These are phyloP conservation scores for Pentalonia nigronervosa DNA, from an alignment of 1,140 invertebrate genomes.

Conservation along the genomic window DNA sequence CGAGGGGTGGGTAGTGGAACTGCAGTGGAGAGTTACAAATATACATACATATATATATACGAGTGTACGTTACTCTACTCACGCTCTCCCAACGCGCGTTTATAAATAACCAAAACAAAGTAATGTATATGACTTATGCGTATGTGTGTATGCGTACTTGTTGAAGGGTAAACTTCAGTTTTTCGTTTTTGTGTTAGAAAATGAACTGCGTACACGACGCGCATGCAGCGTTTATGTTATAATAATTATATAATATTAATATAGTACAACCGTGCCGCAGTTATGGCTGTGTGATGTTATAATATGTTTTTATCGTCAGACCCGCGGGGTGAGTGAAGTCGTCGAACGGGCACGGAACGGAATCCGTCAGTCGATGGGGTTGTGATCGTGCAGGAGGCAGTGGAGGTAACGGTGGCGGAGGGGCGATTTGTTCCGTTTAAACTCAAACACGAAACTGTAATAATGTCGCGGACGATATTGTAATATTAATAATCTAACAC, in stretches of 20 bases:
- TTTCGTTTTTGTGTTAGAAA: constrained; percentile 31
- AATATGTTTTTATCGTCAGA: background rate
- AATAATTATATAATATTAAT: background rate
- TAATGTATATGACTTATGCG: background rate
- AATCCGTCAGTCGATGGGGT: background rate
- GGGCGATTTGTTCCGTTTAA: constrained; percentile 14
- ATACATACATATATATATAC: background rate
- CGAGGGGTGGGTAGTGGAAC: background rate
- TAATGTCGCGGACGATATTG: background rate
- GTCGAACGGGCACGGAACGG: background rate
- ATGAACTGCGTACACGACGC: background rate
- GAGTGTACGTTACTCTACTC: background rate
- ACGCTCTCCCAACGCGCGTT: background rate
- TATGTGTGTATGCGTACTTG: background rate
- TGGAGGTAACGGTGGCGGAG: background rate
- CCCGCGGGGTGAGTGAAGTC: background rate
- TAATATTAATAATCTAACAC: constrained; percentile 10
- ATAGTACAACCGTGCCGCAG: background rate
- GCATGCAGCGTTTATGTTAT: background rate
- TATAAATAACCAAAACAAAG: constrained; percentile 42
- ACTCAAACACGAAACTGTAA: constrained; percentile 15
- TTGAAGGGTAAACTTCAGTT: constrained; percentile 46
- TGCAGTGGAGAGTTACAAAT: background rate
- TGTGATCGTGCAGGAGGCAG: background rate
- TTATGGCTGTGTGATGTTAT: background rate